Evolutionary conservation across 2,888 invertebrate genomes (phyloP).

Genomic region (Xylota sylvarum): DNA sequence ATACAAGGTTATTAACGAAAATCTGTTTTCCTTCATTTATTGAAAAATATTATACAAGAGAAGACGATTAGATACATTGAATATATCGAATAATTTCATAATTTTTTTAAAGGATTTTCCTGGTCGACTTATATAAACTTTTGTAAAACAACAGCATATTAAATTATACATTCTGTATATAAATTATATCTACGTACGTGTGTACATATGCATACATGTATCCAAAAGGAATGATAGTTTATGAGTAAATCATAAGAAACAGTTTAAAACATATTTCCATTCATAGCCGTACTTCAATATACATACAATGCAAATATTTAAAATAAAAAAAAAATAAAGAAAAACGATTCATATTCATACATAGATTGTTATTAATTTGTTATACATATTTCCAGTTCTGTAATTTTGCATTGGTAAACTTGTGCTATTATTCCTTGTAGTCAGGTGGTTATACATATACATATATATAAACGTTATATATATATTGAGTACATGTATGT

Average conservation of each 20-base stretch:
- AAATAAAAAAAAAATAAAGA: too few relatives aligned
- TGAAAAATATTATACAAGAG: background rate
- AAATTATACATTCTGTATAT: background rate
- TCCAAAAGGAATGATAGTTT: too few relatives aligned
- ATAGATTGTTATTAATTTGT: too few relatives aligned
- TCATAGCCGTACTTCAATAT: too few relatives aligned
- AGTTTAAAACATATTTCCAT: too few relatives aligned
- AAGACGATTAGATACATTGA: background rate
- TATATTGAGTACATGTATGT: background rate
- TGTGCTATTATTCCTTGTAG: too few relatives aligned
- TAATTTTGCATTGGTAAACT: too few relatives aligned
- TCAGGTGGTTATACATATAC: background rate
- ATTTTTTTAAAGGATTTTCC: constrained; percentile 2
- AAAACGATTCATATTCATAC: too few relatives aligned
- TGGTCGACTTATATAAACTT: constrained; percentile 16
- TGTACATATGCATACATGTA: background rate
- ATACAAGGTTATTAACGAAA: background rate
- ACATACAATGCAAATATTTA: too few relatives aligned
- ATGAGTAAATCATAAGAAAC: too few relatives aligned
- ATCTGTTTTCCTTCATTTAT: constrained; percentile 5
- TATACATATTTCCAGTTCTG: too few relatives aligned
- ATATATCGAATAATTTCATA: constrained; percentile 10
- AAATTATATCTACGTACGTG: background rate
- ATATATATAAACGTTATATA: background rate
- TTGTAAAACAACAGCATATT: background rate